Evolutionary conservation across 2,113 vertebrate species (phyloP), one percentile per base, ranked within the genome.

Genomic region (Mobula birostris): DNA sequence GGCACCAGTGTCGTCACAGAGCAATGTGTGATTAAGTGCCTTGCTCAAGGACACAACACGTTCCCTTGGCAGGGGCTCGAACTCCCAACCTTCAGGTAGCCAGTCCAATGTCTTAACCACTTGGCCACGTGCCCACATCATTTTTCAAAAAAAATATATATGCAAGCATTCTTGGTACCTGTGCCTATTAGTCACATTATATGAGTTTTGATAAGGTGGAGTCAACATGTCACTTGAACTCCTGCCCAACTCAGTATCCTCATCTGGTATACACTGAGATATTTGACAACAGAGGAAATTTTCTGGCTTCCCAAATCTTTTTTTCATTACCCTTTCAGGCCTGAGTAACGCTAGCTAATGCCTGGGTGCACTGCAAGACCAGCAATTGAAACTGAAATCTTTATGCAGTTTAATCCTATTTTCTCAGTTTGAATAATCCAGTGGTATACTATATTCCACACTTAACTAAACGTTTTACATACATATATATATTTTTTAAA

Each of bases 401-500:
- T 88, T 61, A 58, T 32, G 27, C 56, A 63, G 11, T 32, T 17
- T 90, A 40, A 29, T 66, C 21, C n/a, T 9, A 61, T 12, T 9
- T 63, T 12, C 5, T 11, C 2, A 9, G n/a, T 2, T 11, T 61
- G 56, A 11, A 85, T 61, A 58, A 58, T 58, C 7, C 9, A 87
- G 29, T 87, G 83, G 56, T 63, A 61, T 58, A 87, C 56, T n/a
- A 61, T 87, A 87, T 63, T 87, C 83, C 83, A 87, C 27, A 61
- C 36, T 56, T 29, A 87, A 61, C 9, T 61, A 15, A 87, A 87
- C 2, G 0, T 56, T 40, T 82, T 48, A 48, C 21, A 27, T 29
- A 27, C 24, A 7, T 29, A 61, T 27, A 85, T 61, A 36, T 36
- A 36, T n/a, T 72, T 72, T 72, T 72, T 19, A 85, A 85, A 36